Percentiles rank a stretch among this genome's conserved stretches.
Conservation (phyloP, 2,113 vertebrate species). For the Coturnix japonica region DNA sequence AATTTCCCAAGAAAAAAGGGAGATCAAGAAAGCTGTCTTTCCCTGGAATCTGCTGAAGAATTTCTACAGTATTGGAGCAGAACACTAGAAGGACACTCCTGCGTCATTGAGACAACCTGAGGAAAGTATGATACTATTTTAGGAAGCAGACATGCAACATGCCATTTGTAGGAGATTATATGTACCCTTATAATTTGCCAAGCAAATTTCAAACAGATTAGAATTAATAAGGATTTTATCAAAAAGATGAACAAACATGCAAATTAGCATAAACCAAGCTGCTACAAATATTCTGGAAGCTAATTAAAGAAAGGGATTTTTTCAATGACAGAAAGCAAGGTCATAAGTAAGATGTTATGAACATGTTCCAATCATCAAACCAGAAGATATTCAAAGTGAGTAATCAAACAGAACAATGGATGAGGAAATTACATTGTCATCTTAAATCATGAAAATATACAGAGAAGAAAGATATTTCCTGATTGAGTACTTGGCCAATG, state of each 20-base stretch:
- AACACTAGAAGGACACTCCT: background rate
- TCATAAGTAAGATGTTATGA: background rate
- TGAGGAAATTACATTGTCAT: constrained; percentile 2
- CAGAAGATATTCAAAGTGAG: background rate
- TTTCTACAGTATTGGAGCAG: background rate
- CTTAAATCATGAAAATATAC: background rate
- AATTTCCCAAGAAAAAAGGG: background rate
- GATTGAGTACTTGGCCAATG: background rate
- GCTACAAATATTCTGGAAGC: background rate
- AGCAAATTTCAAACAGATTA: background rate
- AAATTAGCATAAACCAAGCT: background rate
- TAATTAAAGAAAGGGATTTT: background rate
- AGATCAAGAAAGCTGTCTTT: background rate
- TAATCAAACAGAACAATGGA: background rate
- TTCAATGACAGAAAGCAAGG: background rate
- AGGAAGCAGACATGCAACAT: background rate
- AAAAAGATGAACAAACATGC: background rate
- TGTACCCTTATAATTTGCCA: background rate
- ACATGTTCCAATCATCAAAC: background rate
- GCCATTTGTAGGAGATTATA: background rate
- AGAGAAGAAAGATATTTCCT: background rate
- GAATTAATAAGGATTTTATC: constrained; percentile 2
- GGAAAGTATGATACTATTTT: background rate
- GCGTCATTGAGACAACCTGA: background rate
- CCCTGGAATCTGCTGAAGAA: background rate